phyloP scores from a whole-genome alignment of 2,797 vertebrate genomes.

The Paratrypauchen microcephalus region DNA sequence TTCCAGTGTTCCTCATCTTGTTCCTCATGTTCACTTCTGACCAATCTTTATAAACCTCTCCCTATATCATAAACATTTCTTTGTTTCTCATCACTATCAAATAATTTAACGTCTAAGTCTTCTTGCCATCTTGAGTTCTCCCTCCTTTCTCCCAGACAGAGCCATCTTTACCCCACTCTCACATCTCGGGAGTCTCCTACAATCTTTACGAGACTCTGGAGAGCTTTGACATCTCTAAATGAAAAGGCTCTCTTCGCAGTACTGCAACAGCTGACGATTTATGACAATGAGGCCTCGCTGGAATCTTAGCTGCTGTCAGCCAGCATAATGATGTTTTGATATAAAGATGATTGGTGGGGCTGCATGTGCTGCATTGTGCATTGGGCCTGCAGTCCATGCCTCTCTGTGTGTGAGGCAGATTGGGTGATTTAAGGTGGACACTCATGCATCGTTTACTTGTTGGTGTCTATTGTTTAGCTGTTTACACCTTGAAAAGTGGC shows the following conservation, averaged over 20 bases:
- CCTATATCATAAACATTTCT: not conserved
- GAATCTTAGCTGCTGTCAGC: constrained; percentile 88
- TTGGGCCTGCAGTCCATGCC: constrained; percentile 27
- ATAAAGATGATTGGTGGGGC: constrained; percentile 93
- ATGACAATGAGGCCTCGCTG: constrained; percentile 83
- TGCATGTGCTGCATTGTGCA: constrained; percentile 63
- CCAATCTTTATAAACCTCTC: not conserved
- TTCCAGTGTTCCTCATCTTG: too few species aligned
- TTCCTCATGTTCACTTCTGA: too few species aligned
- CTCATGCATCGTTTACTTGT: constrained; percentile 65
- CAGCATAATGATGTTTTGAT: constrained; percentile 93
- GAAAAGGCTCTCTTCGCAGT: constrained; percentile 89
- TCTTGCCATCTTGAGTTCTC: constrained; percentile 39
- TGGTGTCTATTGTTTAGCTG: constrained; percentile 69
- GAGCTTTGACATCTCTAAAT: constrained; percentile 92
- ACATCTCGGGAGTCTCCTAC: constrained; percentile 55
- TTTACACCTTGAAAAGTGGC: constrained; percentile 51
- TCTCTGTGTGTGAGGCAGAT: constrained; percentile 9
- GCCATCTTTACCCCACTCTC: constrained; percentile 45
- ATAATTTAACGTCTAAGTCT: constrained; percentile 19
- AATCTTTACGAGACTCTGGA: constrained; percentile 82
- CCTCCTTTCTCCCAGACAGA: constrained; percentile 32
- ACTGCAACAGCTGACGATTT: constrained; percentile 90
- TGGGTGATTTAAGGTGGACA: constrained; percentile 65
- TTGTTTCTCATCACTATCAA: constrained; percentile 16